Percentiles rank a stretch among this genome's conserved stretches.
These are phyloP conservation scores for Ruditapes philippinarum DNA, from an alignment of 1,140 invertebrate genomes.

Conservation along the genomic window DNA sequence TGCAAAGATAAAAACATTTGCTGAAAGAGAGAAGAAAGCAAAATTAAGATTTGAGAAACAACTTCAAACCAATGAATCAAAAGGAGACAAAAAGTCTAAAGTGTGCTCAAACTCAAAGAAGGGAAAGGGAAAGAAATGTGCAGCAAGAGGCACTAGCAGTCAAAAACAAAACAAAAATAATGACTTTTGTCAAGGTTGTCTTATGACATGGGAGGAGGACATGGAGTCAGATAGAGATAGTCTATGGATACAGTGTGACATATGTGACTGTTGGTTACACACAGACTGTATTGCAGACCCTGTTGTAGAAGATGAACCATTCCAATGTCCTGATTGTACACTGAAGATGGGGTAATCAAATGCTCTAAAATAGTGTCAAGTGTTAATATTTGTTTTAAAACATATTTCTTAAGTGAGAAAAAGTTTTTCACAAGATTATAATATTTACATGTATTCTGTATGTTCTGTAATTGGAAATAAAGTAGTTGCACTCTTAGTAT, in stretches of 20 bases:
- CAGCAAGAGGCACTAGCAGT: neutral
- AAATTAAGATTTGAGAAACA: neutral
- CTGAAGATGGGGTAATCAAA: no score
- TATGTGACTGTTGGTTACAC: slow-evolving; percentile 31
- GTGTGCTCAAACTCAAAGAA: neutral
- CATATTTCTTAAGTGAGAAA: no score
- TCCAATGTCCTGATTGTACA: no score
- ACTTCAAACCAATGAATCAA: no score
- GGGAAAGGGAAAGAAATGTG: neutral
- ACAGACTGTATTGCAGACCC: neutral
- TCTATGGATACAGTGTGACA: slow-evolving; percentile 15
- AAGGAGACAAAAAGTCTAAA: slow-evolving; percentile 1
- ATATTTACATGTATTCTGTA: no score
- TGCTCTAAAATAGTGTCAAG: no score
- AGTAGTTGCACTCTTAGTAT: no score
- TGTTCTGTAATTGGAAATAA: no score
- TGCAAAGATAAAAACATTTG: slow-evolving; percentile 30
- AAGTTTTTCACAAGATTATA: no score
- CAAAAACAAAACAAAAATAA: neutral
- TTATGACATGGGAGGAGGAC: slow-evolving; percentile 32
- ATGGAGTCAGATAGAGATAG: neutral
- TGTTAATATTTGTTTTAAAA: no score
- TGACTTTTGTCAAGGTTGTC: slow-evolving; percentile 7
- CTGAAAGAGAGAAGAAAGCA: slow-evolving; percentile 6
- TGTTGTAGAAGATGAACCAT: slow-evolving; percentile 9